These are phyloP conservation scores for Siniperca obscura DNA, from an alignment of 2,797 vertebrate species.

Conservation along the genomic window DNA sequence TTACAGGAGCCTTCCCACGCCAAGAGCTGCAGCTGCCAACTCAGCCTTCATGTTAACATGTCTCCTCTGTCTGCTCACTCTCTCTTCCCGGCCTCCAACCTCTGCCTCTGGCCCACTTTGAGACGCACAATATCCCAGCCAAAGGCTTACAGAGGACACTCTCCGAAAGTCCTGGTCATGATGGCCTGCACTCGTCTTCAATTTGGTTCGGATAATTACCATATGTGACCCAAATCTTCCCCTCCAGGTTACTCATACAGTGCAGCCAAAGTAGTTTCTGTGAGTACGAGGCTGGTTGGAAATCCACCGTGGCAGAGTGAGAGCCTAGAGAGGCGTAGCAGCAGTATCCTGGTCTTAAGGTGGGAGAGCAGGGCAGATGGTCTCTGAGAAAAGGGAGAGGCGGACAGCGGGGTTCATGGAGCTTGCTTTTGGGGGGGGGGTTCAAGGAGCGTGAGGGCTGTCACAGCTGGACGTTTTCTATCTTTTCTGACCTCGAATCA, in stretches of 20 bases:
- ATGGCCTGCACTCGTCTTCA: constrained; percentile 60
- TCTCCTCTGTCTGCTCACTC: constrained; percentile 49
- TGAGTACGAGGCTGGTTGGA: constrained; percentile 24
- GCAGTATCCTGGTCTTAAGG: constrained; percentile 53
- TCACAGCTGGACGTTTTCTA: constrained; percentile 59
- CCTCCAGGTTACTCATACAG: constrained; percentile 39
- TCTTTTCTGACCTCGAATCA: constrained; percentile 39
- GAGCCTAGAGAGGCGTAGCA: constrained; percentile 47
- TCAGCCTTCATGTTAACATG: constrained; percentile 50
- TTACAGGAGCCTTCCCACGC: constrained; percentile 65
- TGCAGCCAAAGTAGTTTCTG: constrained; percentile 27
- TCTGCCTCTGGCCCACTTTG: constrained; percentile 24
- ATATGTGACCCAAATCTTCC: constrained; percentile 46
- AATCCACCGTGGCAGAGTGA: constrained; percentile 47
- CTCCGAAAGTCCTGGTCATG: constrained; percentile 38
- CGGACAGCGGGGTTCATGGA: constrained; percentile 25
- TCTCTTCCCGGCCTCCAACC: constrained; percentile 33
- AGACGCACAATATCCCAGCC: constrained; percentile 45
- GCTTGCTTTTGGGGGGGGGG: constrained; percentile 3
- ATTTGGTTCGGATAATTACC: constrained; percentile 64
- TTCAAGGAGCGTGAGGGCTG: constrained; percentile 34
- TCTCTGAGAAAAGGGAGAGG: constrained; percentile 25
- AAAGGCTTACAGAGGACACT: constrained; percentile 47
- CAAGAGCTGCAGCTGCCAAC: constrained; percentile 67
- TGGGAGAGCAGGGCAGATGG: constrained; percentile 58